Conservation (phyloP, 2,797 vertebrate species). For the Pangasius macronema region DNA sequence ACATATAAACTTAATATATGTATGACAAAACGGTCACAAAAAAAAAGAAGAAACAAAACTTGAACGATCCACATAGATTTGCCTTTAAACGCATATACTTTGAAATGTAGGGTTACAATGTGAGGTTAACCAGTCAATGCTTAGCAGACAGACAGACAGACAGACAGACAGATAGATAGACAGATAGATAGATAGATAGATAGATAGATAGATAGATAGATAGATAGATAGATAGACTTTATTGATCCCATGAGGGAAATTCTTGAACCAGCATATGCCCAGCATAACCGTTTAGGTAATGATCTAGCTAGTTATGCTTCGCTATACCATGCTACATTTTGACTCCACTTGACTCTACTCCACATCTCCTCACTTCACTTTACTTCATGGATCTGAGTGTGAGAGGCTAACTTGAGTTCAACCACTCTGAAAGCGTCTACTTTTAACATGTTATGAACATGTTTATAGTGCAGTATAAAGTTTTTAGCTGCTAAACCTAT, state of each 20-base stretch:
- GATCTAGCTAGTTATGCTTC: background rate
- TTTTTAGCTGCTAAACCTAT: background rate
- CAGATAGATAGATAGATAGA: no score
- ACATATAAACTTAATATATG: no score
- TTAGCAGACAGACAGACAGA: no score
- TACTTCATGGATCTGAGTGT: background rate
- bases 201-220: no score
- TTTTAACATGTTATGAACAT: background rate
- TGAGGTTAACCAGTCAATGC: background rate
- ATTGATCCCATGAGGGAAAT: no score
- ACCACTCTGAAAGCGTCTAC: background rate
- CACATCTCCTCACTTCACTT: background rate
- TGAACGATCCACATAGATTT: no score
- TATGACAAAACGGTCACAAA: no score
- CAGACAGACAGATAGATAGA: no score
- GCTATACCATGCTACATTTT: background rate
- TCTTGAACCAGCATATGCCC: background rate
- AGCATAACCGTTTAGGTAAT: background rate
- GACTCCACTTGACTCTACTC: background rate
- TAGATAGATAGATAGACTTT: no score
- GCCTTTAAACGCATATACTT: background rate
- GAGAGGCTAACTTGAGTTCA: background rate
- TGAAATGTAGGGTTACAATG: background rate
- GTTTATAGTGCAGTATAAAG: background rate
- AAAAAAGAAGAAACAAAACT: no score